These are phyloP conservation scores for Cebus imitator DNA, from an alignment of 2,113 vertebrate species.

Conservation along the genomic window DNA sequence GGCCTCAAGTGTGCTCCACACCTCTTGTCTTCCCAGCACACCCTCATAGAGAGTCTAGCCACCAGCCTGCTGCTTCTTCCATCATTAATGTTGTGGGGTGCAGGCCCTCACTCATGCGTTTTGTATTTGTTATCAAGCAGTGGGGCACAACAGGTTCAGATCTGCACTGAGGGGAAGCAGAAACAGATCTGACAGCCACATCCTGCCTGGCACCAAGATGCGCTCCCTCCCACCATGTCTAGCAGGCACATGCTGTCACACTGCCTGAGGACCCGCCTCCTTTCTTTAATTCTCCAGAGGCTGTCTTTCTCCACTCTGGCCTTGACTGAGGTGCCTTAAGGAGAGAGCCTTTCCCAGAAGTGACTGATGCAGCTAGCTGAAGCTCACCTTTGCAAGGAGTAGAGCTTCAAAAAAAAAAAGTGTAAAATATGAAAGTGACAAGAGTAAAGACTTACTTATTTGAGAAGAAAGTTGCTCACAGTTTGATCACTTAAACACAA, in stretches of 20 bases:
- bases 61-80: background rate
- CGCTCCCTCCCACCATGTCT: rapidly evolving
- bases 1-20: background rate
- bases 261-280: background rate
- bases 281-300: background rate
- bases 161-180: background rate
- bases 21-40: background rate
- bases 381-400: background rate
- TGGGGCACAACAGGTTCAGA: background rate
- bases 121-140: background rate
- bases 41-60: background rate
- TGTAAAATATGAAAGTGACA: background rate
- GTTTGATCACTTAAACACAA: background rate
- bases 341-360: background rate
- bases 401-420: background rate
- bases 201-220: background rate
- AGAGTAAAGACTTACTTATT: background rate
- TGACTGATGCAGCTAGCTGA: background rate
- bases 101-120: background rate
- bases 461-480: background rate
- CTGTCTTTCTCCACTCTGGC: background rate
- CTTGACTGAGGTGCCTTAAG: background rate
- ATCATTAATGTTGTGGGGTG: rapidly evolving
- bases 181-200: background rate
- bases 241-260: background rate